Base-by-base conservation (phyloP, 2,113 vertebrate species). In the Corythaeola cristata region DNA sequence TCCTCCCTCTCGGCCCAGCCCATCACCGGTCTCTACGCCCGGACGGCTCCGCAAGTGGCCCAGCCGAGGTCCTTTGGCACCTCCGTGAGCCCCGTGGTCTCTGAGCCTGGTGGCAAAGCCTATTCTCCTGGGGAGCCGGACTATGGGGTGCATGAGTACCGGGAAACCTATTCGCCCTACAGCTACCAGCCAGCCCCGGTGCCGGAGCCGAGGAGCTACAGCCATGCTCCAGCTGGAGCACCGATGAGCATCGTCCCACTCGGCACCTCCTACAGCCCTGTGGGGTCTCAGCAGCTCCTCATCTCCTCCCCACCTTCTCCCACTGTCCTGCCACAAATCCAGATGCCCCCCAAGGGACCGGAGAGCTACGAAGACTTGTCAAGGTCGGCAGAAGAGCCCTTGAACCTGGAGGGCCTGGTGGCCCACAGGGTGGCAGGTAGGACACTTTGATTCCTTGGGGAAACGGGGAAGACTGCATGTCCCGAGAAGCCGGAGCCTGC, bases 391-490 rank as follows among this genome's bases (percentile, higher is more conserved):
- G 99, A 99, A 87, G 98, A 98, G 69, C 98, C 97, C 24, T 98
- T 99, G 98, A 99, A 98, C 66, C 96, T 99, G 86, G 99, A 99
- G 95, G 99, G 99, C 47, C 98, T 99, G 95, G 99, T 99, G 90
- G 99, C 99, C 77, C 99, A 99, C 62, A 98, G 99, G 84, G 98
- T 99, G 66, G 99, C 99, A 98, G 99, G 99, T 99, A 99, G 98
- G 98, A 93, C 16, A 27, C 84, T 89, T 97, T 95, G 83, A 64
- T 97, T 78, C 81, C 91, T 96, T 68, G 66, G 16, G 94, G 91
- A 69, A 2, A 33, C 1, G 35, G 91, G 94, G 84, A 39, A 28
- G 26, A 72, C 67, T 1, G 12, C 37, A 7, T 83, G 90, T 96
- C 86, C 76, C 3, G 1, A 74, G 68, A 66, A 83, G 35, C 83